Base-by-base conservation (phyloP, 2,888 invertebrate genomes). In the Peribatodes rhomboidaria region DNA sequence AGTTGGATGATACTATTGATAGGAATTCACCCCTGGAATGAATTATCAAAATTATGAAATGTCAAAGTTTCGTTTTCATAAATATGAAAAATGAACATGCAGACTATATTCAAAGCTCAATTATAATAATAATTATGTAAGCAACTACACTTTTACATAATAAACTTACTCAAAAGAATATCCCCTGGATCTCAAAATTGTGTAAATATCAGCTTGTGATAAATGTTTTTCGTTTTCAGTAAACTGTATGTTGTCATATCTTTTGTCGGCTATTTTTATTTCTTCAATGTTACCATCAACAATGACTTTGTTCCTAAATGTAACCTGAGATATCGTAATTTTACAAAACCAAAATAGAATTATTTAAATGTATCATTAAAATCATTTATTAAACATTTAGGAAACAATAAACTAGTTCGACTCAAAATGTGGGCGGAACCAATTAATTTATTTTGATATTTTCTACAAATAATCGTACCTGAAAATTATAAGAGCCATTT, bases 131-230 rank as follows among this genome's bases (percentile, higher is more conserved):
- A n/a, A n/a, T n/a, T n/a, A n/a, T n/a, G n/a, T n/a, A n/a, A n/a
- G n/a, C n/a, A n/a, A n/a, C n/a, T n/a, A 27, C 27, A 27, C 3
- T 6, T 27, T 27, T 6, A 27, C 6, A 27, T 6, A 27, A 27
- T 27, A 44, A 39, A 39, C 64, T 54, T 52, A 70, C 68, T 61
- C 54, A 31, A 61, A 65, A 13, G 13, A 49, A 61, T 67, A 65
- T 18, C 70, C 70, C 41, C 54, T 55, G 7, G 27, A 42, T 9
- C n/a, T 54, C 44, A 70, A 16, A 3, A 65, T 10, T 31, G 53
- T 68, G 18, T 68, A 68, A 7, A 68, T 60, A 46, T 70, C 68
- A 18, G 16, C 53, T 9, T 37, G 33, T 16, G 47, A 49, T 31
- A 70, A 59, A 16, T 65, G 52, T 2, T 35, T 31, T 7, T 68